phyloP scores from a whole-genome alignment of 2,888 invertebrate genomes.

The Apoda limacodes region DNA sequence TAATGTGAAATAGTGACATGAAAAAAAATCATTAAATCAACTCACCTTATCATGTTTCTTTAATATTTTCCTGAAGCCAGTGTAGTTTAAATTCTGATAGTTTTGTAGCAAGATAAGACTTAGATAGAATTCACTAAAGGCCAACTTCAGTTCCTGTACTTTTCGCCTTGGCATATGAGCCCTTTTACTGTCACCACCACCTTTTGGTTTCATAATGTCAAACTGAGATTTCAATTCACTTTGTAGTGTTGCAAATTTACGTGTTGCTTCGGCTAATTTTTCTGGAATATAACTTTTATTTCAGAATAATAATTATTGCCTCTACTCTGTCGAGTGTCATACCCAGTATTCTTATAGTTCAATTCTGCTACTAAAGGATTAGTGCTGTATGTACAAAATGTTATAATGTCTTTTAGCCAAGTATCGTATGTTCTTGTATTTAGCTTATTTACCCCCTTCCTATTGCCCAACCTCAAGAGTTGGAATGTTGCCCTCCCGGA shows the following conservation, averaged over 20 bases:
- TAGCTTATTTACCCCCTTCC: too few relatives aligned
- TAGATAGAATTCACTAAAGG: constrained; percentile 98
- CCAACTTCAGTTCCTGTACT: constrained; percentile 92
- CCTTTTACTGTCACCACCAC: constrained; percentile 53
- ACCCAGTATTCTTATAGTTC: too few relatives aligned
- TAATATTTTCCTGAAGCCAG: constrained; percentile 98
- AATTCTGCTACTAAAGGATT: too few relatives aligned
- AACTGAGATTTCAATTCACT: constrained; percentile 82
- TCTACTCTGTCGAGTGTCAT: constrained; percentile 91
- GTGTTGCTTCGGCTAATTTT: constrained; percentile 96
- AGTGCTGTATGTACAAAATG: too few relatives aligned
- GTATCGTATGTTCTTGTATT: too few relatives aligned
- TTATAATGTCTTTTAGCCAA: too few relatives aligned
- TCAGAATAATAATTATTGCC: constrained; percentile 97
- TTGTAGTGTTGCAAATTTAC: constrained; percentile 91
- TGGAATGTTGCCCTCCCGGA: too few relatives aligned
- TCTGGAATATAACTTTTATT: constrained; percentile 70
- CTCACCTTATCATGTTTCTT: constrained; percentile 98
- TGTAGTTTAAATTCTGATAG: constrained; percentile 98
- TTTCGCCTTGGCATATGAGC: constrained; percentile 79
- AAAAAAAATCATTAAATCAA: too few relatives aligned
- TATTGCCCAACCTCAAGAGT: too few relatives aligned
- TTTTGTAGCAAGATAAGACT: constrained; percentile 97
- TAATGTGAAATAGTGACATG: too few relatives aligned
- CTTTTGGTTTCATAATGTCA: constrained; percentile 64